Base-by-base conservation (phyloP, 2,797 vertebrate genomes). In the Sebastes ruberrimus region DNA sequence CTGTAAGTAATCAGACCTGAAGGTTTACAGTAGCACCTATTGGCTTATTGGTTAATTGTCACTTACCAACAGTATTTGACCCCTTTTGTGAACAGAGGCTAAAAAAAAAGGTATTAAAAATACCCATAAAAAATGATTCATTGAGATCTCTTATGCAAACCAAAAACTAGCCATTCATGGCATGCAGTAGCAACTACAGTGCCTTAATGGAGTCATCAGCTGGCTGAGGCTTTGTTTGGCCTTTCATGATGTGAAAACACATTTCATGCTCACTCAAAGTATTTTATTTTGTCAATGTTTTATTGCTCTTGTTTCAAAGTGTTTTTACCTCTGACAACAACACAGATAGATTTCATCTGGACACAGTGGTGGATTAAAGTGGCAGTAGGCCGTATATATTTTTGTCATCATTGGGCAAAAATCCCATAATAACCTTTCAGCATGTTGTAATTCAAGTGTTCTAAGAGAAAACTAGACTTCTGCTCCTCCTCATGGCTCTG, bases 11-110 rank as follows among this genome's bases (percentile, higher is more conserved):
- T 83, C 71, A 85, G 77, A 92, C 86, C 81, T 89, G 88, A 92
- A 89, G 77, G 83, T 92, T 92, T 89, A 85, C 70, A 80, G 76
- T 93, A 95, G 94, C 93, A 95, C 93, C 92, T 49, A 70, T 84
- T 84, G 71, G 67, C 71, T 85, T 88, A 62, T 80, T 79, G 76
- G 78, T 83, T 84, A 74, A 63, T 75, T 70, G 62, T 80, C 69
- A 80, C 59, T 53, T 53, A 81, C 13, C 59, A 68, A 78, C 56
- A 76, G 64, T 22, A 74, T 84, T 81, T 81, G 59, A 86, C 42
- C 66, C 27, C 55, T 30, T 78, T 69, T 73, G 65, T 67, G 55
- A 84, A 77, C 52, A 77, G 72, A 82, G 75, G 56, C 74, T 87
- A n/a, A 78, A 86, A 60, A 68, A 7, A 35, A 22, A 71, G 56